Conservation (phyloP, 2,888 invertebrate genomes). For the Heteropelma amictum region DNA sequence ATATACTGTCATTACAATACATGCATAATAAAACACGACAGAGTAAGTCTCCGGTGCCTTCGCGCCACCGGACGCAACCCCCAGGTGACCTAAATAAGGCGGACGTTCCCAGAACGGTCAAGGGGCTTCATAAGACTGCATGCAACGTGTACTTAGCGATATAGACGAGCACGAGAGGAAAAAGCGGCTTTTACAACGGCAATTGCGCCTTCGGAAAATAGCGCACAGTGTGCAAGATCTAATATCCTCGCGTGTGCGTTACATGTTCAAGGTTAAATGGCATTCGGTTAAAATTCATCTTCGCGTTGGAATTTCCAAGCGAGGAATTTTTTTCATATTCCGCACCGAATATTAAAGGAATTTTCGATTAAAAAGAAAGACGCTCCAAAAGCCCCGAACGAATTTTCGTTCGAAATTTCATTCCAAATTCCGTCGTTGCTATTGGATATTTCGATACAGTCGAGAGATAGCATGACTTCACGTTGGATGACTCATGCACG, state of each 20-base stretch:
- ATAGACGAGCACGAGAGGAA: not conserved
- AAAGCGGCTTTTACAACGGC: not conserved
- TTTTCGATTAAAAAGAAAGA: no score
- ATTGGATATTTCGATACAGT: not conserved
- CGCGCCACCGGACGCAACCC: slow-evolving; percentile 25
- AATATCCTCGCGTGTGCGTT: no score
- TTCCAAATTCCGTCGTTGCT: no score
- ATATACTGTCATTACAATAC: not conserved
- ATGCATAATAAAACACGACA: not conserved
- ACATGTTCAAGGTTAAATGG: no score
- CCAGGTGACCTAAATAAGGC: slow-evolving; percentile 54
- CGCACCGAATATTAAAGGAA: no score
- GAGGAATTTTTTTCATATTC: no score
- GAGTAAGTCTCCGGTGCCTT: not conserved
- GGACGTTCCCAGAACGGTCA: slow-evolving; percentile 51
- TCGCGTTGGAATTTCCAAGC: no score
- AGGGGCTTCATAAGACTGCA: slow-evolving; percentile 52
- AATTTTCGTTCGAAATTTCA: no score
- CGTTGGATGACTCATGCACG: not conserved
- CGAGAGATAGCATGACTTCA: not conserved
- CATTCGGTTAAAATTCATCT: no score
- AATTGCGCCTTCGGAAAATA: no score
- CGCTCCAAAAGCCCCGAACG: no score
- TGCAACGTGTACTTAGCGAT: slow-evolving; percentile 11
- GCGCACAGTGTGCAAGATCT: no score